These are phyloP conservation scores for Rhinolophus ferrumequinum DNA, from an alignment of 2,113 vertebrate genomes.

Conservation along the genomic window DNA sequence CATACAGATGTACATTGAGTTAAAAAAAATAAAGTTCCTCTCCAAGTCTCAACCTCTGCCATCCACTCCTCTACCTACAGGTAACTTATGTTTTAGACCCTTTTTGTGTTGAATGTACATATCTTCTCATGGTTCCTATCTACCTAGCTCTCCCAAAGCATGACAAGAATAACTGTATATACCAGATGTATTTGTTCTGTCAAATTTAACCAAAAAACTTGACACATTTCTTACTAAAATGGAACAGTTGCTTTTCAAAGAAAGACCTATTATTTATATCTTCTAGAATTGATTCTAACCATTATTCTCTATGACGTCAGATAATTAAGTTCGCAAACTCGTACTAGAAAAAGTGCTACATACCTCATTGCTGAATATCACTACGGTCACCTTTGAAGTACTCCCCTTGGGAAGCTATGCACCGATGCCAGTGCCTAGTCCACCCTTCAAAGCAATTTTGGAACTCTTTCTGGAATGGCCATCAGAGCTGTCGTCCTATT, in stretches of 20 bases:
- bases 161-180: conserved; percentile 13
- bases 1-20: neutral
- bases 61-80: neutral
- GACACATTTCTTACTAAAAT: conserved; percentile 45
- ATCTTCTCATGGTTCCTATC: neutral
- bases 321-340: too few species aligned
- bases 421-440: too few species aligned
- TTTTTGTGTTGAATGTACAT: neutral
- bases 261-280: conserved; percentile 20
- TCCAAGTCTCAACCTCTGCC: neutral
- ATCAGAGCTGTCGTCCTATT: too few species aligned
- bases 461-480: too few species aligned
- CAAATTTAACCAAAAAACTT: conserved; percentile 36
- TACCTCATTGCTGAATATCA: too few species aligned
- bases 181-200: conserved; percentile 36
- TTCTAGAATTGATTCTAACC: conserved; percentile 8
- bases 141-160: neutral
- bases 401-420: too few species aligned
- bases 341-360: too few species aligned
- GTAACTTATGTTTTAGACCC: neutral
- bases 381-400: too few species aligned
- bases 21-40: neutral
- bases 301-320: neutral
- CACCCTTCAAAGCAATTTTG: too few species aligned
- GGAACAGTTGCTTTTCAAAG: neutral